Percentiles rank a stretch among this genome's conserved stretches.
phyloP scores from a whole-genome alignment of 2,888 invertebrate species.

The Noctua fimbriata region DNA sequence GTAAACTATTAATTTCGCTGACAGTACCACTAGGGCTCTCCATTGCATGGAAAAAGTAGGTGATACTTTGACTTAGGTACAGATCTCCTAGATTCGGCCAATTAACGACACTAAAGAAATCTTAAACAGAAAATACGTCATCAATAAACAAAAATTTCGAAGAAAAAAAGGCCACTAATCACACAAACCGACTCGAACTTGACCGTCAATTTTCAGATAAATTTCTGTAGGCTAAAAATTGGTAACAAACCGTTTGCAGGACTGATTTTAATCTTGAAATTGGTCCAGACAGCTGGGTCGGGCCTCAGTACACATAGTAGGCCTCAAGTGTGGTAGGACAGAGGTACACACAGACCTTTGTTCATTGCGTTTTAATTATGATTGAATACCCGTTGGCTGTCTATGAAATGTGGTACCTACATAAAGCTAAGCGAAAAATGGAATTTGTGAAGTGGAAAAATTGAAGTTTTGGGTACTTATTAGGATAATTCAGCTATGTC shows the following conservation, averaged over 20 bases:
- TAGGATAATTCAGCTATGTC: not conserved
- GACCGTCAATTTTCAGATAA: conserved; percentile 14
- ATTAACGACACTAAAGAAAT: not conserved
- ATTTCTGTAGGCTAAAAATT: conserved; percentile 7
- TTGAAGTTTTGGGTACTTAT: not conserved
- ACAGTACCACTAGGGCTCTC: not conserved
- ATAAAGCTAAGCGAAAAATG: not conserved
- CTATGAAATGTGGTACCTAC: not conserved
- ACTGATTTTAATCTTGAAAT: conserved; percentile 54
- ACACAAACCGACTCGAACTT: not conserved
- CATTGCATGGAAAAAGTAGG: not conserved
- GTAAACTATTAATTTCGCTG: not conserved
- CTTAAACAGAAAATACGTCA: not conserved
- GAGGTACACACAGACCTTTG: conserved; percentile 8
- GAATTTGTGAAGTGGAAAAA: not conserved
- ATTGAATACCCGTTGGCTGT: conserved; percentile 28
- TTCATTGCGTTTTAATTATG: conserved; percentile 37
- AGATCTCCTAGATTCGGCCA: too few relatives aligned
- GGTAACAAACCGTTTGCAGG: conserved; percentile 6
- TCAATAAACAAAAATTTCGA: not conserved
- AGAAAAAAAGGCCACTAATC: conserved; percentile 7
- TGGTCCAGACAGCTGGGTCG: conserved; percentile 40
- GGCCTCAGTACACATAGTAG: conserved; percentile 2
- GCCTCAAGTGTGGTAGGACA: not conserved
- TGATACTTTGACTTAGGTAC: not conserved